These are phyloP conservation scores for Drosophila biarmipes DNA, from an alignment of 1,140 invertebrate species.

Conservation along the genomic window DNA sequence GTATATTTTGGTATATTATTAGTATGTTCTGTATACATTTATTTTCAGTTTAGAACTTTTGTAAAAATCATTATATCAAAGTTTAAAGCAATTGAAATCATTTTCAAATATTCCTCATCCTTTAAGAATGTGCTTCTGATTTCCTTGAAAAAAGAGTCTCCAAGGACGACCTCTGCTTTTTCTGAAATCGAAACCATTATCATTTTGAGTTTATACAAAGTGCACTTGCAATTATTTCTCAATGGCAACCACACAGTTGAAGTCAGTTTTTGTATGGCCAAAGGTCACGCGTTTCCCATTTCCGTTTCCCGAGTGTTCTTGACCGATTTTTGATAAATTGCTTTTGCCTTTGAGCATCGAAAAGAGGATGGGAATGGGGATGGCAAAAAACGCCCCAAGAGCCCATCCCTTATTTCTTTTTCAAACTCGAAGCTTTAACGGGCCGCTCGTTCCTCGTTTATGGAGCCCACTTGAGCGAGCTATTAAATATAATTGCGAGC, in stretches of 20 bases:
- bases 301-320: conserved; percentile 30
- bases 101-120: no score
- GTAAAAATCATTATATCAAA: no score
- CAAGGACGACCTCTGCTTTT: background rate
- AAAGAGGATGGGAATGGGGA: conserved; percentile 1
- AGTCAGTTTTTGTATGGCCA: conserved; percentile 12
- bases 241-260: background rate
- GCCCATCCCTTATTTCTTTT: conserved; percentile 1
- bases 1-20: no score
- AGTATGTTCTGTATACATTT: no score
- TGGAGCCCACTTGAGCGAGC: conserved; percentile 55
- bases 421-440: conserved; percentile 17
- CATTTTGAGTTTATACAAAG: background rate
- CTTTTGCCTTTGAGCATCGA: conserved; percentile 23
- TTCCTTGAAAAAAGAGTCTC: background rate
- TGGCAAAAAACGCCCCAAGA: conserved; percentile 4
- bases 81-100: no score
- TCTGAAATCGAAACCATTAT: background rate
- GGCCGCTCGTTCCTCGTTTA: conserved; percentile 38
- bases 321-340: conserved; percentile 63
- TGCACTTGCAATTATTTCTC: conserved; percentile 10
- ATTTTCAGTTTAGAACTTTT: no score
- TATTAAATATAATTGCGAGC: conserved; percentile 79
- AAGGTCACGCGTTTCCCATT: conserved; percentile 29
- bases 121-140: background rate